Base-by-base conservation (phyloP, 2,113 vertebrate genomes). In the Notarius quadriscutis region DNA sequence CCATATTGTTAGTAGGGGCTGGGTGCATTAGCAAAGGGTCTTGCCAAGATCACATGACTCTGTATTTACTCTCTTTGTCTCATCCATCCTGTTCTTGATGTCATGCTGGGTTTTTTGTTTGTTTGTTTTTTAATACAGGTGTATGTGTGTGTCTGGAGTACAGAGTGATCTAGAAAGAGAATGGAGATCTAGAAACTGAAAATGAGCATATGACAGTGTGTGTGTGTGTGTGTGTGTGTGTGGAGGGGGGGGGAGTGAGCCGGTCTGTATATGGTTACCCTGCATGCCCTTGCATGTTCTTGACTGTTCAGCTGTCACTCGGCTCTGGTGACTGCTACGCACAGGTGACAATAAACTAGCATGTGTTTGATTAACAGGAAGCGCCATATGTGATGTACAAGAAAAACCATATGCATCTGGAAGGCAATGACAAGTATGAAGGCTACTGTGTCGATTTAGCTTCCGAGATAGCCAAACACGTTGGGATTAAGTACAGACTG, bases 401-500 rank as follows among this genome's bases (percentile, higher is more conserved):
- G 96, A 99, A 99, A 97, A 98, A 98, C 94, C 97, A 97, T 95
- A 97, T 97, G 93, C 97, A 98, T 95, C 96, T 99, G 94, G 98
- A 99, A 95, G 98, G 98, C 94, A 99, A 99, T 96, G 98, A 99
- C 83, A 97, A 97, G 95, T 99, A 99, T 95, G 98, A 99, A 97
- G 98, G 98, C 95, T 99, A 99, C 95, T 99, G 98, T 96, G 98
- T 99, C 93, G 98, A 99, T 96, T 97, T 99, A 96, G 98, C 98
- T 95, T 98, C 97, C 94, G 98, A 99, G 96, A 99, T 99, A 95
- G 98, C 98, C 94, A 99, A 99, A 95, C 98, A 99, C 90, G 98
- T 99, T 93, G 97, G 98, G 92, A 99, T 99, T 96, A 99, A 99
- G 94, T 99, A 99, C 95, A 98, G 99, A 96, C 96, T 99, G 94